These are phyloP conservation scores for Venustaconcha ellipsiformis DNA, from an alignment of 1,140 invertebrate species.

Conservation along the genomic window DNA sequence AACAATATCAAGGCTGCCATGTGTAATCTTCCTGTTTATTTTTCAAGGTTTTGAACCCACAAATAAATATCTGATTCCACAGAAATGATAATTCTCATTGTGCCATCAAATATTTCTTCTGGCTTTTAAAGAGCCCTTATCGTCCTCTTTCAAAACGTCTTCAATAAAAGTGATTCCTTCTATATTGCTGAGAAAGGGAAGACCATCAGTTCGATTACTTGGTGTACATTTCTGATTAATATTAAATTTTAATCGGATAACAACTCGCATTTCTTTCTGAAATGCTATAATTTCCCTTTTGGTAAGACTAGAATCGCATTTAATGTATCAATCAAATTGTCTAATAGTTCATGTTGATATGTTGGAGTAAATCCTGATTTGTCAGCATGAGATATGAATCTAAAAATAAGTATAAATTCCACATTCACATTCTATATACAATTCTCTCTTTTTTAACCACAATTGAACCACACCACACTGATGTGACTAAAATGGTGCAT, in stretches of 20 bases:
- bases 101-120: conserved; percentile 8
- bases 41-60: conserved; percentile 13
- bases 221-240: conserved; percentile 10
- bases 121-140: neutral
- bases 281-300: too few relatives aligned
- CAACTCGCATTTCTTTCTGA: too few relatives aligned
- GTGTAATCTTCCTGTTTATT: conserved; percentile 9
- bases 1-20: conserved; percentile 7
- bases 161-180: conserved; percentile 13
- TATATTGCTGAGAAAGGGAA: conserved; percentile 14
- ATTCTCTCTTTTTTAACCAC: neutral
- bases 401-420: too few relatives aligned
- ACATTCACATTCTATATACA: too few relatives aligned
- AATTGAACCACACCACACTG: conserved; percentile 10
- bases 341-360: too few relatives aligned
- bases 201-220: conserved; percentile 5
- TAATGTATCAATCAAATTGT: too few relatives aligned
- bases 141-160: conserved; percentile 9
- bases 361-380: too few relatives aligned
- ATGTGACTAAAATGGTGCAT: conserved; percentile 12
- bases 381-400: too few relatives aligned
- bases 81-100: neutral
- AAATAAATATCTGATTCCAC: conserved; percentile 4
- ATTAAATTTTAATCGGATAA: neutral
- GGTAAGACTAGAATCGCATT: too few relatives aligned